These are phyloP conservation scores for Pogonophryne albipinna DNA, from an alignment of 2,797 vertebrate species.

Conservation along the genomic window DNA sequence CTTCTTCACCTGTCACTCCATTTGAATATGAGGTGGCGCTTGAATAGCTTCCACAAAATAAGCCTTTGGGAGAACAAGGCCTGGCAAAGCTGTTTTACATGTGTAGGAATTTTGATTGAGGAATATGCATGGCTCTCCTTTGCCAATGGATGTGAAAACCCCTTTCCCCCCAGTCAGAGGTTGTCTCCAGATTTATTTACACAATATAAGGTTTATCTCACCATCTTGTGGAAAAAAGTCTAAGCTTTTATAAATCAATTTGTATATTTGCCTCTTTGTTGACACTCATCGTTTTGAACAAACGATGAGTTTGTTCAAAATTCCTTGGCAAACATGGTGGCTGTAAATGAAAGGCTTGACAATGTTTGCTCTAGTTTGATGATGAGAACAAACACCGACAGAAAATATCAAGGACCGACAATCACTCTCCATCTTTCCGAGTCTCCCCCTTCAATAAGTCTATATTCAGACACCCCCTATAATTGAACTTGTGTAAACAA, in stretches of 20 bases:
- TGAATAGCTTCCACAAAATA: slow-evolving; percentile 75
- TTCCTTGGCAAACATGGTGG: slow-evolving; percentile 59
- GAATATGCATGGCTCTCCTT: slow-evolving; percentile 60
- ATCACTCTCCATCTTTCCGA: slow-evolving; percentile 69
- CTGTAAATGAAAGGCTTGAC: slow-evolving; percentile 53
- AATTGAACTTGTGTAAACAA: slow-evolving; percentile 79
- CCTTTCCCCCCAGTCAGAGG: slow-evolving; percentile 40
- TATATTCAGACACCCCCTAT: slow-evolving; percentile 49
- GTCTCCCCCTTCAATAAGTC: slow-evolving; percentile 51
- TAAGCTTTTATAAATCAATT: slow-evolving; percentile 44
- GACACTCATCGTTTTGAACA: slow-evolving; percentile 60
- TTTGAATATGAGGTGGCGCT: slow-evolving; percentile 80
- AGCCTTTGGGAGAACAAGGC: slow-evolving; percentile 71
- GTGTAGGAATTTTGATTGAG: slow-evolving; percentile 71
- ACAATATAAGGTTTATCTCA: slow-evolving; percentile 20
- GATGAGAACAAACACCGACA: slow-evolving; percentile 70
- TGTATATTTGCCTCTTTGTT: slow-evolving; percentile 32
- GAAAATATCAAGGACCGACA: slow-evolving; percentile 66
- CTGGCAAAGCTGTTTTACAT: slow-evolving; percentile 69
- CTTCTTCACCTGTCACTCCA: slow-evolving; percentile 77
- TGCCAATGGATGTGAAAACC: slow-evolving; percentile 55
- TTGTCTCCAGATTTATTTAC: slow-evolving; percentile 40
- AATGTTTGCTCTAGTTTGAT: slow-evolving; percentile 63
- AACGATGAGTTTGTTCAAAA: slow-evolving; percentile 37
- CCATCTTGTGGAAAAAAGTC: slow-evolving; percentile 28